Percentiles rank a stretch among this genome's conserved stretches.
These are phyloP conservation scores for Rynchops niger DNA, from an alignment of 2,113 vertebrate species.

Conservation along the genomic window DNA sequence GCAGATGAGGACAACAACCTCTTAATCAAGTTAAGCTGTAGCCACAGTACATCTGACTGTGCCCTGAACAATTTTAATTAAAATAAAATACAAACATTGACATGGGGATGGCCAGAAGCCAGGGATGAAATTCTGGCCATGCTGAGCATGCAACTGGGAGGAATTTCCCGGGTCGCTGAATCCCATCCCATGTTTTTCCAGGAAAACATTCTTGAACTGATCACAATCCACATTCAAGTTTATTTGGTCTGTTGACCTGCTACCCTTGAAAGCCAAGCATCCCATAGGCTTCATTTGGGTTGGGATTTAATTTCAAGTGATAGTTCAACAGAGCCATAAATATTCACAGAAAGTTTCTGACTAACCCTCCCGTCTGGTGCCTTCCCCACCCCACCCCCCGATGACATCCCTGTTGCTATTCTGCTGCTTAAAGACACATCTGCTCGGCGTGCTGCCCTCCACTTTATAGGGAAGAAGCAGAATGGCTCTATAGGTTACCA, in stretches of 20 bases:
- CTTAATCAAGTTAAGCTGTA: constrained; percentile 18
- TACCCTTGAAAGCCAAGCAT: neutral
- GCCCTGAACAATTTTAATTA: neutral
- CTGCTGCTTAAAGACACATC: neutral
- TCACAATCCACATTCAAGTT: neutral
- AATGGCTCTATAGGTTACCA: neutral
- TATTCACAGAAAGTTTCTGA: neutral
- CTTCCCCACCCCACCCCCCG: neutral
- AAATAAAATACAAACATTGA: neutral
- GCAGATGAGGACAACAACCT: neutral
- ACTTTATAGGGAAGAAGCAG: neutral
- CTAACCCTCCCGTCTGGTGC: neutral
- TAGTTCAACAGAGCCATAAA: neutral
- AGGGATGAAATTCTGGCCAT: neutral
- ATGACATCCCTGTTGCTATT: neutral
- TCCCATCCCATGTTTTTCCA: neutral
- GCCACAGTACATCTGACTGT: neutral
- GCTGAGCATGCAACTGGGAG: neutral
- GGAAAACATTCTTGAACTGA: neutral
- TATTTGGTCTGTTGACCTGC: neutral
- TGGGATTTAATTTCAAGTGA: neutral
- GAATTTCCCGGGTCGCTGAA: neutral
- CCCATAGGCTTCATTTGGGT: neutral
- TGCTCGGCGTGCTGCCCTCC: neutral
- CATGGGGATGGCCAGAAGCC: neutral